These are phyloP conservation scores for Lepidochitona cinerea DNA, from an alignment of 2,888 invertebrate species.

Conservation along the genomic window DNA sequence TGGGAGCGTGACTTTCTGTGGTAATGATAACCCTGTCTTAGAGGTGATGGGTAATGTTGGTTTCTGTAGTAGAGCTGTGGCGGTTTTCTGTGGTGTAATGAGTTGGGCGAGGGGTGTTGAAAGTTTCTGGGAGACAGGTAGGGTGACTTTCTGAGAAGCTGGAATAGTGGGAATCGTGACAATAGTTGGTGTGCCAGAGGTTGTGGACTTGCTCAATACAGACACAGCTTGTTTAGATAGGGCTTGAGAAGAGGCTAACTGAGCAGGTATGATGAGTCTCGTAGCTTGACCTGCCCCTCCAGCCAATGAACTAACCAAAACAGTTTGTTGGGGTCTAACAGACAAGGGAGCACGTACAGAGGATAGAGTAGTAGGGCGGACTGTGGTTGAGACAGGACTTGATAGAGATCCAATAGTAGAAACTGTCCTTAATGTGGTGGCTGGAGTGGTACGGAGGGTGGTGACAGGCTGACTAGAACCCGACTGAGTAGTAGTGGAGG, in stretches of 20 bases:
- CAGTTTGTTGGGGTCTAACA: constrained; percentile 19
- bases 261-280: constrained; percentile 38
- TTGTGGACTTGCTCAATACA: not conserved
- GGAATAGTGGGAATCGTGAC: not conserved
- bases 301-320: constrained; percentile 18
- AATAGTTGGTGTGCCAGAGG: constrained; percentile 2
- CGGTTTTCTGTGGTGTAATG: constrained; percentile 13
- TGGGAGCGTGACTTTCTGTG: constrained; percentile 11
- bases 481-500: not conserved
- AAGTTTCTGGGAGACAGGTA: not conserved
- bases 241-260: constrained; percentile 17
- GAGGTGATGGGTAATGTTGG: not conserved
- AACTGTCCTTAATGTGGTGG: not conserved
- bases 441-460: not conserved
- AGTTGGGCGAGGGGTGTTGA: constrained; percentile 16
- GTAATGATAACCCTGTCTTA: not conserved
- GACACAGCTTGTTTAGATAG: constrained; percentile 7
- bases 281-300: constrained; percentile 9
- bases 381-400: not conserved
- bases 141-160: not conserved
- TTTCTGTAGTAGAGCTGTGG: not conserved
- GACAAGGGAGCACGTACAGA: constrained; percentile 11
- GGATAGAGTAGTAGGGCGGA: not conserved
- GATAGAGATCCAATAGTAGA: not conserved
- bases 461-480: not conserved